Evolutionary conservation across 2,113 vertebrate genomes (phyloP), one percentile per base, ranked within the genome.

Genomic region (Solea senegalensis): DNA sequence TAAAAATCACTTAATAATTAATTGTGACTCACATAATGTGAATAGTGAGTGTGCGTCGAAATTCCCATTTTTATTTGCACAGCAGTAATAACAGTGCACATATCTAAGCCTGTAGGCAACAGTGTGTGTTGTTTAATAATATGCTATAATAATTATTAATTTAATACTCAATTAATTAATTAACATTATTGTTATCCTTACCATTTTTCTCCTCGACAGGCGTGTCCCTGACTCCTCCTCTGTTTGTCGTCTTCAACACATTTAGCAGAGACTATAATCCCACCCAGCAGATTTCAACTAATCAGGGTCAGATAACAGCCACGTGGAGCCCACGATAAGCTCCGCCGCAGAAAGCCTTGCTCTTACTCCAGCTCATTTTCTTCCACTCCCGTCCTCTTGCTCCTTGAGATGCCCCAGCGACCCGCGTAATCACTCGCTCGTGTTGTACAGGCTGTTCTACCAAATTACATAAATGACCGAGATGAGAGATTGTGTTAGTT

Each of bases 261-360:
- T 21, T 1, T 21, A 21, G 51, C 27, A 50, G 66, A 76, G 54
- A 55, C 61, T 71, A 53, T 85, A 86, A 89, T 85, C 80, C 83
- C 55, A 58, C 14, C 62, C 80, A 49, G 71, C 61, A 76, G 72
- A 85, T 86, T 81, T 67, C 53, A 49, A 67, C 69, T 85, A 86
- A 80, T 84, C 82, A 80, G 81, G 70, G 54, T 65, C 39, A 68
- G n/a, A 57, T 46, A 66, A 44, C 74, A 82, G 64, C 59, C 55
- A 43, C n/a, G 71, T 52, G 76, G 9, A 65, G 57, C 48, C 46
- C 40, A 21, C 9, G 12, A 46, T 73, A 69, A 71, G 40, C 72
- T 28, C 54, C 51, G 15, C 48, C 21, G 46, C 27, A 52, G 21
- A 21, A 21, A 21, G 59, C 27, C 39, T 39, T 1, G 7, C 49